Conservation (phyloP, 1,140 invertebrate species). For the Drosophila rhopaloa region DNA sequence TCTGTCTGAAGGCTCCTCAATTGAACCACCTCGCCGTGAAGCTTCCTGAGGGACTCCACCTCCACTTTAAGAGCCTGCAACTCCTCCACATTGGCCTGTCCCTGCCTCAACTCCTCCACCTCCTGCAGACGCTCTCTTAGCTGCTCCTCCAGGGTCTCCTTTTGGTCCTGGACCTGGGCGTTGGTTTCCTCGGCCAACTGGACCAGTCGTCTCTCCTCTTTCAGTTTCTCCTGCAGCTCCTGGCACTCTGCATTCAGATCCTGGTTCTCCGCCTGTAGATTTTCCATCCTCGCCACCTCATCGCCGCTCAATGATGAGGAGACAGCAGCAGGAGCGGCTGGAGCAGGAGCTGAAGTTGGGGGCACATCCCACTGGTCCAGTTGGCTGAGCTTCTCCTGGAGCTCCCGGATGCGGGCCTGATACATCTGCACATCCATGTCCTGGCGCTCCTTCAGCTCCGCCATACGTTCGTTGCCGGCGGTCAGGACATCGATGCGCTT, state of each 20-base stretch:
- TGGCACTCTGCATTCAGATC: slow-evolving; percentile 90
- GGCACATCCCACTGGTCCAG: slow-evolving; percentile 86
- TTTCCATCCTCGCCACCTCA: slow-evolving; percentile 35
- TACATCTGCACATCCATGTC: slow-evolving; percentile 89
- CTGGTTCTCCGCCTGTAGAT: slow-evolving; percentile 76
- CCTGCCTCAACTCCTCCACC: slow-evolving; percentile 85
- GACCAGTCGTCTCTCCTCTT: slow-evolving; percentile 85
- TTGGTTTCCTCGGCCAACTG: slow-evolving; percentile 21
- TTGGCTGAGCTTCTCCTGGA: slow-evolving; percentile 87
- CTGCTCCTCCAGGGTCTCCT: slow-evolving; percentile 65
- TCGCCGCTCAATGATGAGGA: not conserved
- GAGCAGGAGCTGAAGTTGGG: slow-evolving; percentile 1
- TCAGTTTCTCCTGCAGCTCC: slow-evolving; percentile 88
- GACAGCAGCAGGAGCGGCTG: slow-evolving; percentile 7
- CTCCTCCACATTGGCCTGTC: slow-evolving; percentile 26
- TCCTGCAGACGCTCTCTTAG: slow-evolving; percentile 32
- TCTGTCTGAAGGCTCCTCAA: slow-evolving; percentile 85
- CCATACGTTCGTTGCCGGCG: slow-evolving; percentile 90
- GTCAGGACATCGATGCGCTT: slow-evolving; percentile 91
- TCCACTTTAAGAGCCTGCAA: slow-evolving; percentile 84
- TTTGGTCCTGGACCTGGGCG: slow-evolving; percentile 48
- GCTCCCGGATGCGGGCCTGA: slow-evolving; percentile 89
- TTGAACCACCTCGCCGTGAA: slow-evolving; percentile 52
- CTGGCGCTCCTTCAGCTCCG: slow-evolving; percentile 92
- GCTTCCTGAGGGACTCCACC: not conserved